phyloP scores from a whole-genome alignment of 1,140 invertebrate species.

The Thaumetopoea pityocampa region DNA sequence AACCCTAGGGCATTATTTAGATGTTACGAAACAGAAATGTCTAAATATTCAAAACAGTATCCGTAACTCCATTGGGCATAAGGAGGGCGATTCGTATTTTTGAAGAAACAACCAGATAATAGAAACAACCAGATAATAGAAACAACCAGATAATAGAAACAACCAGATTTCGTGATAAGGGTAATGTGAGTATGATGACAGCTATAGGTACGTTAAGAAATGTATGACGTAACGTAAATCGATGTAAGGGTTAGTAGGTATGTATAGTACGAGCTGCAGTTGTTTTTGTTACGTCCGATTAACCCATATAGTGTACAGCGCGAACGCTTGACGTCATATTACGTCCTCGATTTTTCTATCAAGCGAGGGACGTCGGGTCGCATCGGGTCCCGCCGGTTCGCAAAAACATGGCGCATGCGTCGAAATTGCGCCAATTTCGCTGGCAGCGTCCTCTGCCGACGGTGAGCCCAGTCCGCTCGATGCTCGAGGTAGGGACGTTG shows the following conservation, averaged over 20 bases:
- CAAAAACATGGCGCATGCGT: conserved; percentile 61
- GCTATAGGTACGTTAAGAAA: conserved; percentile 25
- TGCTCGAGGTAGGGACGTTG: conserved; percentile 53
- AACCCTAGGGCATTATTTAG: conserved; percentile 21
- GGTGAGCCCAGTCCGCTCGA: conserved; percentile 47
- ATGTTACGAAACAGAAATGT: conserved; percentile 29
- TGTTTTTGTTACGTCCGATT: conserved; percentile 62
- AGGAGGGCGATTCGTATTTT: conserved; percentile 42
- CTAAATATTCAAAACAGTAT: conserved; percentile 47
- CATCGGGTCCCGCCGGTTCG: conserved; percentile 59
- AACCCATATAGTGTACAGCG: conserved; percentile 69
- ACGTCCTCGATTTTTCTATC: conserved; percentile 73
- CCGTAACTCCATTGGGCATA: conserved; percentile 31
- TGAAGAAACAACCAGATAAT: no score
- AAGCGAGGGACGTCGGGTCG: conserved; percentile 63
- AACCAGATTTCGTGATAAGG: conserved; percentile 31
- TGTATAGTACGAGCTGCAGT: conserved; percentile 11
- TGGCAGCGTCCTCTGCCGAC: conserved; percentile 63
- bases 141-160: conserved; percentile 33
- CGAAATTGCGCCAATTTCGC: conserved; percentile 71
- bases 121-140: no score
- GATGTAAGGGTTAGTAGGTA: conserved; percentile 2
- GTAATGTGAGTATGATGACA: conserved; percentile 15
- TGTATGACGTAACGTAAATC: not conserved
- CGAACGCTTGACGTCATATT: conserved; percentile 64